A percentile compares a stretch with the other conserved stretches of the same genome.
These are phyloP conservation scores for Koerneria pararmatus DNA, from an alignment of 2,888 invertebrate genomes.

Conservation along the genomic window DNA sequence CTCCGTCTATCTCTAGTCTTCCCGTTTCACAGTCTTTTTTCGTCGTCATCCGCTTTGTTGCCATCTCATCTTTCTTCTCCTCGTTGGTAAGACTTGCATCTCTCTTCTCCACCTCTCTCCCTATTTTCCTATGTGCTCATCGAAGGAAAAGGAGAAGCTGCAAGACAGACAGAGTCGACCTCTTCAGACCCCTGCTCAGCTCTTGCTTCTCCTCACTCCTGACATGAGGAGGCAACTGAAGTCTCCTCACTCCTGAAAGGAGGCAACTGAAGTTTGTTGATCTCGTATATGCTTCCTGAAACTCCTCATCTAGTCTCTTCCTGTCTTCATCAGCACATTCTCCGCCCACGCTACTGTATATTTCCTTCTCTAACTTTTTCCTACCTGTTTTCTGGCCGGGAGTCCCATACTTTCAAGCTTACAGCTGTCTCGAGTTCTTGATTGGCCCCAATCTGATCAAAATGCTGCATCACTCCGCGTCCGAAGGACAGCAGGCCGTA, in stretches of 20 bases:
- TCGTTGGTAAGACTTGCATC: background rate
- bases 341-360: background rate
- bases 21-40: too few relatives aligned
- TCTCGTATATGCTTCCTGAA: background rate
- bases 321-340: slow-evolving; percentile 15
- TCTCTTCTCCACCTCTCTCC: too few relatives aligned
- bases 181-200: slow-evolving; percentile 25
- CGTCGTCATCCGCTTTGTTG: too few relatives aligned
- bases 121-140: too few relatives aligned
- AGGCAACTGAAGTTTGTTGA: background rate
- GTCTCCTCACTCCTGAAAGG: too few relatives aligned
- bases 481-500: background rate
- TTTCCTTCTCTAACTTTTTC: slow-evolving; percentile 3
- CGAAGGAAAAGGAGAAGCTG: slow-evolving; percentile 26
- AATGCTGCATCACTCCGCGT: background rate
- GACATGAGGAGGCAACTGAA: too few relatives aligned
- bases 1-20: background rate
- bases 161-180: slow-evolving; percentile 25
- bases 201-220: slow-evolving; percentile 24
- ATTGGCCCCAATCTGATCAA: too few relatives aligned
- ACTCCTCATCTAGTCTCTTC: background rate
- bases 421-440: too few relatives aligned
- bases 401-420: too few relatives aligned
- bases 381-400: too few relatives aligned
- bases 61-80: background rate